phyloP scores from a whole-genome alignment of 2,888 invertebrate genomes.

The Gymnoscelis rufifasciata region DNA sequence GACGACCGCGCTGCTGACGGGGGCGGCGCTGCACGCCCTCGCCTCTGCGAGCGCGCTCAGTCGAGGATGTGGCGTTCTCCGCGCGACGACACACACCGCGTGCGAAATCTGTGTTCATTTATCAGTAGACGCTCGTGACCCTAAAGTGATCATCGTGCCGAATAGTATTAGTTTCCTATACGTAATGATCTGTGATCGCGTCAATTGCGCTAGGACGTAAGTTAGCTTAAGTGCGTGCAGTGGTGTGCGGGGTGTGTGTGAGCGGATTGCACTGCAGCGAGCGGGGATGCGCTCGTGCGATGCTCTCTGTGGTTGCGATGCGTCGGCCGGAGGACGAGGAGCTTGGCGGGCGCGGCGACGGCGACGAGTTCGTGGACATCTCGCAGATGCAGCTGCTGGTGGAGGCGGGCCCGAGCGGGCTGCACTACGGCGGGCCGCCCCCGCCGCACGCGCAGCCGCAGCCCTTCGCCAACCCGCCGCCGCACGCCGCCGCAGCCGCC shows the following conservation, averaged over 20 bases:
- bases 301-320: slow-evolving; percentile 84
- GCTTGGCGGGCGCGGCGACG: slow-evolving; percentile 71
- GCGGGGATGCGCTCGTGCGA: slow-evolving; percentile 75
- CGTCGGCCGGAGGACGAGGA: slow-evolving; percentile 86
- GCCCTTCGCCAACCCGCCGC: slow-evolving; percentile 62
- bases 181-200: slow-evolving; percentile 72
- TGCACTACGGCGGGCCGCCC: slow-evolving; percentile 69
- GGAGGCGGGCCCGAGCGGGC: slow-evolving; percentile 77
- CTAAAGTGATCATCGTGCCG: slow-evolving; percentile 53
- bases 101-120: slow-evolving; percentile 76
- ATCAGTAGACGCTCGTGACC: slow-evolving; percentile 61
- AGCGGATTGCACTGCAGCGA: slow-evolving; percentile 49
- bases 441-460: slow-evolving; percentile 71
- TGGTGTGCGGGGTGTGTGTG: slow-evolving; percentile 29
- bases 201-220: slow-evolving; percentile 60
- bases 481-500: slow-evolving; percentile 56
- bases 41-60: slow-evolving; percentile 73
- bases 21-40: slow-evolving; percentile 74
- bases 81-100: slow-evolving; percentile 68
- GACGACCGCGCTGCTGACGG: slow-evolving; percentile 65
- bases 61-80: slow-evolving; percentile 77
- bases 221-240: slow-evolving; percentile 44
- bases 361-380: slow-evolving; percentile 90
- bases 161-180: slow-evolving; percentile 47
- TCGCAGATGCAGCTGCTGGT: slow-evolving; percentile 88